Conservation (phyloP, 2,797 vertebrate species). For the Phalanger gymnotis region DNA sequence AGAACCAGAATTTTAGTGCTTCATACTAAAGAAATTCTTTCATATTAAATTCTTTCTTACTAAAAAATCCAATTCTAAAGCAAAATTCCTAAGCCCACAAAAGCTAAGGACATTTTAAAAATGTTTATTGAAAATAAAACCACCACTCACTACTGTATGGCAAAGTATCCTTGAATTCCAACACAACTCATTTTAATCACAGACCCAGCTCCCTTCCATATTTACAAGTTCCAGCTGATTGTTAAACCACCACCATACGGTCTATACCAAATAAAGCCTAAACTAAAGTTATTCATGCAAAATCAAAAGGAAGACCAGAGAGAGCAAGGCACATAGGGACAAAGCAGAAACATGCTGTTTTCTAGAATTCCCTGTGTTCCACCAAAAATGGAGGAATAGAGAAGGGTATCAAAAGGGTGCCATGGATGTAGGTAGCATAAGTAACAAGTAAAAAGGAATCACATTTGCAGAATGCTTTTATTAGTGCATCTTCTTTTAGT, state of each 20-base stretch:
- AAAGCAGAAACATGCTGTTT: background rate
- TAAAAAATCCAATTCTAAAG: conserved; percentile 60
- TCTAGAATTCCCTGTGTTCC: background rate
- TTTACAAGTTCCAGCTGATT: background rate
- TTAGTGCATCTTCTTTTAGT: background rate
- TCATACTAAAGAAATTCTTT: background rate
- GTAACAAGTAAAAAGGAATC: background rate
- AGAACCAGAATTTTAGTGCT: background rate
- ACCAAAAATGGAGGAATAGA: background rate
- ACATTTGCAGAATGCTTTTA: background rate
- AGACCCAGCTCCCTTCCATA: background rate
- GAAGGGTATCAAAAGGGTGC: background rate
- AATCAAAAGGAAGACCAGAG: background rate
- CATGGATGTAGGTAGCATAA: background rate
- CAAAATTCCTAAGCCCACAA: conserved; percentile 46
- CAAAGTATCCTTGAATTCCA: background rate
- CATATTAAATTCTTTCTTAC: conserved; percentile 6
- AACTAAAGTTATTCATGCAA: background rate
- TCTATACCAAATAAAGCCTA: background rate
- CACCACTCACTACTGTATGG: background rate
- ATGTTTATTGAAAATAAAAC: conserved; percentile 35
- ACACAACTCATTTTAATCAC: background rate
- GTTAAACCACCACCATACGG: background rate
- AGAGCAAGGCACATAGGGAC: background rate
- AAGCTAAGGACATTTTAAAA: conserved; percentile 48